Evolutionary conservation across 2,888 invertebrate species (phyloP), one percentile per base, ranked within the genome.

Genomic region (Polydrusus tereticollis): DNA sequence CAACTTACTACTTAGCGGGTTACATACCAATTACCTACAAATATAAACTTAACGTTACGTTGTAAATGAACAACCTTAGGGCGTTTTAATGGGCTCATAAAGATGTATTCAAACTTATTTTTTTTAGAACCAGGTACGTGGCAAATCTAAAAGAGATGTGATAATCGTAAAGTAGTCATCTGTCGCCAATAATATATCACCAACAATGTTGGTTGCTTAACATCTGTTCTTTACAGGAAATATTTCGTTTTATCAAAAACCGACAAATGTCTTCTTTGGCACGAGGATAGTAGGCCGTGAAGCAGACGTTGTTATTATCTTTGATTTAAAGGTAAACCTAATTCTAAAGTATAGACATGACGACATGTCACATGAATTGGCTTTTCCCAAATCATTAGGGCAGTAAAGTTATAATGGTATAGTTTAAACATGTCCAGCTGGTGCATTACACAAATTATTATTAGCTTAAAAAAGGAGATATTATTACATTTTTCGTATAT

Each of bases 201-300:
- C 55, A 14, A 72, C 67, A 72, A 72, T 62, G 33, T 60, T 29
- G 52, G 70, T 73, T 73, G 73, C 70, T 43, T 73, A 70, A 73
- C 73, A 73, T 70, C 73, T 73, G 73, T 67, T 26, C 21, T 73
- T 69, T 36, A 58, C 69, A 60, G 73, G 73, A 73, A 73, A 59
- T 43, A 64, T 73, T 60, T 38, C 36, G 36, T 71, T 60, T 63
- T 57, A 18, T 16, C 47, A 58, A 57, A 63, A 41, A 18, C 26
- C 23, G 21, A n/a, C 50, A 6, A 21, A 65, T 38, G 43, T 23
- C 47, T 62, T 60, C 66, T 57, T 52, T 18, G 72, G 66, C 72
- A 72, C 72, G 72, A 67, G 72, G 52, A 59, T 65, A 59, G 58
- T 64, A 20, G 36, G 26, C 45, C 63, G 58, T 63, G 58, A 62